A percentile compares a stretch with the other conserved stretches of the same genome.
phyloP scores from a whole-genome alignment of 2,113 vertebrate genomes.

The Carlito syrichta region DNA sequence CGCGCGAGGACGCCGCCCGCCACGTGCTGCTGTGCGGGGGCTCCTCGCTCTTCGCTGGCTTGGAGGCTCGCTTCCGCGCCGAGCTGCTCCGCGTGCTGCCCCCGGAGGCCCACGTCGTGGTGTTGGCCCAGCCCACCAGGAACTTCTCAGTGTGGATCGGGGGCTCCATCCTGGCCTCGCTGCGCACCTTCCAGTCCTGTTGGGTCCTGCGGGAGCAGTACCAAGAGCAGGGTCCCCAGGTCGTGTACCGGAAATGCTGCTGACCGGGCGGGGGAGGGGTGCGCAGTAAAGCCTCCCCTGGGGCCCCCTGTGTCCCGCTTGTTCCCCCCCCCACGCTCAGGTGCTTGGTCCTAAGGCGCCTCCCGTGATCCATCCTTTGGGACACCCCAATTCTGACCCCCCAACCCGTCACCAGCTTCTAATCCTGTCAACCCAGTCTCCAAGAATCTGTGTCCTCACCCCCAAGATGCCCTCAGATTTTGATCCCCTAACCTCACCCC shows the following conservation, averaged over 20 bases:
- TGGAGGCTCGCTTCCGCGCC: slow-evolving; percentile 45
- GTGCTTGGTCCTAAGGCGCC: not conserved
- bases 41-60: slow-evolving; percentile 69
- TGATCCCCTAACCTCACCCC: not conserved
- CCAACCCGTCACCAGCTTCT: not conserved
- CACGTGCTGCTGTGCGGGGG: slow-evolving; percentile 75
- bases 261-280: not conserved
- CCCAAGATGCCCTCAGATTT: not conserved
- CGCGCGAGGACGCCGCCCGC: not conserved
- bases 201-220: slow-evolving; percentile 76
- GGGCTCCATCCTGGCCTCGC: slow-evolving; percentile 78
- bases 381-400: not conserved
- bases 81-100: slow-evolving; percentile 52
- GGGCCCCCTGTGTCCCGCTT: not conserved
- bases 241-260: slow-evolving; percentile 75
- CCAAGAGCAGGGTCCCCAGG: slow-evolving; percentile 66
- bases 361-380: not conserved
- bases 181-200: slow-evolving; percentile 73
- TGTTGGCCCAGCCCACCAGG: slow-evolving; percentile 46
- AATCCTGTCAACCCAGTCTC: not conserved
- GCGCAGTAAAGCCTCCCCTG: slow-evolving; percentile 46
- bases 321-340: no score
- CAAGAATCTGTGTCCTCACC: not conserved
- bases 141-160: slow-evolving; percentile 72
- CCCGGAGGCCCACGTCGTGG: not conserved